These are phyloP conservation scores for Thysanoteuthis rhombus DNA, from an alignment of 2,888 invertebrate species.

Conservation along the genomic window DNA sequence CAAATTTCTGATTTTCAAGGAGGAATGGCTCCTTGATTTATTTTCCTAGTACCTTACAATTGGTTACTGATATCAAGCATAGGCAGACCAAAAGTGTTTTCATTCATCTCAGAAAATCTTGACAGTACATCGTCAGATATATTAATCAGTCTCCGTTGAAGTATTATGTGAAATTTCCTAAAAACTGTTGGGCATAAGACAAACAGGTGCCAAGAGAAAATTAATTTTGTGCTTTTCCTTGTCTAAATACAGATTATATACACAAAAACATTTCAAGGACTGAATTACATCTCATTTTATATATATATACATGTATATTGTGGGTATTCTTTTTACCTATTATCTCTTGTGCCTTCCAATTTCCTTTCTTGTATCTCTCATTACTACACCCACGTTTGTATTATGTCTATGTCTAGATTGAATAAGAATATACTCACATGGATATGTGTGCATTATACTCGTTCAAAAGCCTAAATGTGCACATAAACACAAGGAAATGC, in stretches of 20 bases:
- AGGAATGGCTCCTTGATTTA: no score
- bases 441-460: not conserved
- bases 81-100: no score
- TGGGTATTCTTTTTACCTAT: not conserved
- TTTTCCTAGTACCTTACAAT: no score
- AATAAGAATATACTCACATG: not conserved
- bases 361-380: not conserved
- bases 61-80: no score
- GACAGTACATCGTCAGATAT: no score
- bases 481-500: not conserved
- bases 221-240: not conserved
- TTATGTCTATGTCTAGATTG: not conserved
- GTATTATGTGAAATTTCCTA: not conserved
- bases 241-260: not conserved
- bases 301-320: not conserved
- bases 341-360: not conserved
- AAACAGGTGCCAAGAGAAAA: not conserved
- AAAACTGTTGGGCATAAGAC: not conserved
- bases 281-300: not conserved
- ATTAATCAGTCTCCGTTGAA: not conserved
- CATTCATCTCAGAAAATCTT: no score
- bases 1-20: no score
- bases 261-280: not conserved
- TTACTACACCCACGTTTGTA: not conserved
- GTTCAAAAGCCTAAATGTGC: not conserved